Evolutionary conservation across 2,113 vertebrate species (phyloP).

Genomic region (Scytalopus superciliaris): DNA sequence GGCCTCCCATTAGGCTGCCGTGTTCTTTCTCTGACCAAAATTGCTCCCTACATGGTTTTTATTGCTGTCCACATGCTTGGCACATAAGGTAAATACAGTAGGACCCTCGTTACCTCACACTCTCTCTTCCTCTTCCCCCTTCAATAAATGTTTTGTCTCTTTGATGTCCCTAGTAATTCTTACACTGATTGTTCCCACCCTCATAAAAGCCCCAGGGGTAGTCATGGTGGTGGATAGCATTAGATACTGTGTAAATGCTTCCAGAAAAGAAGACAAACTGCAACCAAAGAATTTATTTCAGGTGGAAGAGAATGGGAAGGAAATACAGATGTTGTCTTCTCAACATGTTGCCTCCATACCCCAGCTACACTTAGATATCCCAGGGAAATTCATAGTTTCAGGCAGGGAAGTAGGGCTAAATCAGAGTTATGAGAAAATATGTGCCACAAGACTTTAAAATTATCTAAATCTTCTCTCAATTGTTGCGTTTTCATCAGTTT

Average conservation of each 20-base stretch:
- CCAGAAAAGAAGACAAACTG: slow-evolving; percentile 66
- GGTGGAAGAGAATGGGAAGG: slow-evolving; percentile 56
- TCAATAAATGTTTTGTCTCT: slow-evolving; percentile 65
- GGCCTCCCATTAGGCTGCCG: slow-evolving; percentile 78
- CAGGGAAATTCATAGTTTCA: neutral
- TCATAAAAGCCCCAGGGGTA: slow-evolving; percentile 58
- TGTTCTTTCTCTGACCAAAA: slow-evolving; percentile 79
- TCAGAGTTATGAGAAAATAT: neutral
- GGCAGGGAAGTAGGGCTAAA: neutral
- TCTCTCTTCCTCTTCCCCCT: slow-evolving; percentile 59
- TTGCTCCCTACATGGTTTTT: slow-evolving; percentile 74
- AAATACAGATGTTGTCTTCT: slow-evolving; percentile 41
- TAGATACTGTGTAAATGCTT: slow-evolving; percentile 60
- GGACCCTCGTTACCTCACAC: slow-evolving; percentile 73
- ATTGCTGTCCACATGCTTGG: slow-evolving; percentile 76
- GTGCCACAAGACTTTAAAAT: neutral
- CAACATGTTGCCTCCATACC: neutral
- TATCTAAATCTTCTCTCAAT: neutral
- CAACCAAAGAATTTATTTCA: slow-evolving; percentile 58
- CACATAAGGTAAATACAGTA: slow-evolving; percentile 78
- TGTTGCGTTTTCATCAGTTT: neutral
- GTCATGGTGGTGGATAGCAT: slow-evolving; percentile 58
- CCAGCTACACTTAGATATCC: neutral
- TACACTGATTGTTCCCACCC: slow-evolving; percentile 70
- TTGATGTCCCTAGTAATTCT: slow-evolving; percentile 75